Evolutionary conservation across 1,140 invertebrate genomes (phyloP), one percentile per base, ranked within the genome.

Genomic region (Macrobrachium rosenbergii): DNA sequence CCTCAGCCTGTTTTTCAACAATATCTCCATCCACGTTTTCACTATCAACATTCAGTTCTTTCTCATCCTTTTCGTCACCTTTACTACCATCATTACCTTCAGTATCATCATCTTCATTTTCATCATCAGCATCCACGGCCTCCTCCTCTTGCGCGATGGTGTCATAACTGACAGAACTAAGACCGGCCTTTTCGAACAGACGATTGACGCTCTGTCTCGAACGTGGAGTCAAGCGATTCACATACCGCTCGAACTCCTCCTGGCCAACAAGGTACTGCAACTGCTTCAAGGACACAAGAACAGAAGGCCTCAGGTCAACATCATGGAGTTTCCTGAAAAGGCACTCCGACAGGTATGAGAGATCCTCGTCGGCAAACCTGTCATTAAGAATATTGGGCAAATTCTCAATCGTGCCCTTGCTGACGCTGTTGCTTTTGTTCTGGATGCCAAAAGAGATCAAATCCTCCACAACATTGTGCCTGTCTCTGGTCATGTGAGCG

Each of bases 391-490:
- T 52, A 59, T 80, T 60, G 21, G 63, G 43, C 52, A 81, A 17
- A 72, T 81, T 82, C 37, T 63, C 17, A 0, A 63, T 87, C 7
- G 72, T 79, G 37, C 19, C 43, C 12, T 28, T 60, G 76, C 78
- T 81, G 11, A 81, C 21, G 5, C 64, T 60, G 78, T 62, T 72
- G n/a, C 60, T 82, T 23, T 81, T 45, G 85, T 81, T 78, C 69
- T 79, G 81, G 67, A 87, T 37, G 77, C 85, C 85, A 72, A 76
- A 82, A 7, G 77, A 81, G 17, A 81, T 72, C 59, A 87, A 69
- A 59, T 87, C 85, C 8, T 87, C 85, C 64, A 87, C 85, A 10
- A 87, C 28, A 19, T 77, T 75, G 19, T 81, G 63, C 11, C 72
- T 80, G 64, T 87, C 85, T 21, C 52, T 81, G 19, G 58, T 87